Percentiles rank a stretch among this genome's conserved stretches.
phyloP scores from a whole-genome alignment of 2,797 vertebrate genomes.

The Botia kubotai region DNA sequence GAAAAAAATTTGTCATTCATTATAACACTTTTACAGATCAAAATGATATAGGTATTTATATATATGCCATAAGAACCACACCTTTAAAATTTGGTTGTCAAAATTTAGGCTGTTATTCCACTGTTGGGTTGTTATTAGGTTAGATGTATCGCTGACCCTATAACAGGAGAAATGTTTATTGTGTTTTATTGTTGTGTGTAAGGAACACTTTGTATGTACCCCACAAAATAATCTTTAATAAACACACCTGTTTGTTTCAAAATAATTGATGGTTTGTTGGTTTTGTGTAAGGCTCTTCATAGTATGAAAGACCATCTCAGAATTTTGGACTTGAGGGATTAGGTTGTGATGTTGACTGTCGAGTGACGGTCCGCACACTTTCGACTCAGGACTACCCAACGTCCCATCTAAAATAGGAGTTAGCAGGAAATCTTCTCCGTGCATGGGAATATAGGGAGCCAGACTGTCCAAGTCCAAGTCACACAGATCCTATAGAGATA shows the following conservation, averaged over 20 bases:
- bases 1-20: neutral
- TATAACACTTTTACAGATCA: neutral
- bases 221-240: neutral
- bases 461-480: constrained; percentile 65
- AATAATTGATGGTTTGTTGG: constrained; percentile 25
- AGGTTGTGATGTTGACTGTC: constrained; percentile 6
- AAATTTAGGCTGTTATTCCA: constrained; percentile 18
- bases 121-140: constrained; percentile 18
- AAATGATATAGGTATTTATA: neutral
- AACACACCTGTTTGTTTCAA: constrained; percentile 33
- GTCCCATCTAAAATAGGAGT: constrained; percentile 48
- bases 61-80: neutral
- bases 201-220: neutral
- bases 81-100: constrained; percentile 43
- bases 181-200: neutral
- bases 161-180: neutral
- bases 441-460: constrained; percentile 70
- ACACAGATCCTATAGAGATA: constrained; percentile 50
- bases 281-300: neutral
- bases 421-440: constrained; percentile 67
- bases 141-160: constrained; percentile 7
- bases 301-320: neutral
- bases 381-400: neutral
- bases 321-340: neutral
- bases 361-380: neutral